A percentile compares a stretch with the other conserved stretches of the same genome.
Evolutionary conservation across 2,797 vertebrate species (phyloP).

Genomic region (Spondyliosoma cantharus): DNA sequence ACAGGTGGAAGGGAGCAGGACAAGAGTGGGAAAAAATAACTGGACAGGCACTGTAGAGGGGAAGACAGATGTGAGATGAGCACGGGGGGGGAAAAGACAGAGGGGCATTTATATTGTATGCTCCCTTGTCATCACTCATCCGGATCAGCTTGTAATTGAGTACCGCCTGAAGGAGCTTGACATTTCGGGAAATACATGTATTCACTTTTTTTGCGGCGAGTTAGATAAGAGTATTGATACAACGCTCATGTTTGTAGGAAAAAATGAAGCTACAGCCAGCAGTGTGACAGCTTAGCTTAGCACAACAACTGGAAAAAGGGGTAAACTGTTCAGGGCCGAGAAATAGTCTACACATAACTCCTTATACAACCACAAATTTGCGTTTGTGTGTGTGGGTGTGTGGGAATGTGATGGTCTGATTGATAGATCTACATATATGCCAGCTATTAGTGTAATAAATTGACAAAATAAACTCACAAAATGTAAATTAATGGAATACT

Average conservation of each 20-base stretch:
- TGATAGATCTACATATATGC: too few relatives aligned
- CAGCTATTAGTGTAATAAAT: too few relatives aligned
- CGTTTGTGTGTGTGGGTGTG: too few relatives aligned
- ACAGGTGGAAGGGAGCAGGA: not conserved
- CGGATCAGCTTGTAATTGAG: conserved; percentile 15
- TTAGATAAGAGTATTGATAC: not conserved
- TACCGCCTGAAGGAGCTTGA: not conserved
- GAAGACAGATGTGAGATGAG: not conserved
- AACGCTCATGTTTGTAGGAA: not conserved
- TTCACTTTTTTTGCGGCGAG: not conserved
- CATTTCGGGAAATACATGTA: not conserved
- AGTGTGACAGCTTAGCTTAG: not conserved
- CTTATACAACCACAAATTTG: rapidly evolving
- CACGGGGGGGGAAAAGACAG: not conserved
- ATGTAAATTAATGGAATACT: too few relatives aligned
- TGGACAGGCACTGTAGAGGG: not conserved
- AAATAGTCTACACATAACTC: not conserved
- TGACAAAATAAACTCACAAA: too few relatives aligned
- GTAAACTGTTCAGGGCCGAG: not conserved
- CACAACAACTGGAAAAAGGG: not conserved
- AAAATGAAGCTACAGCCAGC: not conserved
- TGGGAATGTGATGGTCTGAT: too few relatives aligned
- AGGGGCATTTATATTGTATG: conserved; percentile 15
- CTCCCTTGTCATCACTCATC: not conserved
- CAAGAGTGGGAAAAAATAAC: not conserved